These are phyloP conservation scores for Pterostichus madidus DNA, from an alignment of 2,888 invertebrate species.

Conservation along the genomic window DNA sequence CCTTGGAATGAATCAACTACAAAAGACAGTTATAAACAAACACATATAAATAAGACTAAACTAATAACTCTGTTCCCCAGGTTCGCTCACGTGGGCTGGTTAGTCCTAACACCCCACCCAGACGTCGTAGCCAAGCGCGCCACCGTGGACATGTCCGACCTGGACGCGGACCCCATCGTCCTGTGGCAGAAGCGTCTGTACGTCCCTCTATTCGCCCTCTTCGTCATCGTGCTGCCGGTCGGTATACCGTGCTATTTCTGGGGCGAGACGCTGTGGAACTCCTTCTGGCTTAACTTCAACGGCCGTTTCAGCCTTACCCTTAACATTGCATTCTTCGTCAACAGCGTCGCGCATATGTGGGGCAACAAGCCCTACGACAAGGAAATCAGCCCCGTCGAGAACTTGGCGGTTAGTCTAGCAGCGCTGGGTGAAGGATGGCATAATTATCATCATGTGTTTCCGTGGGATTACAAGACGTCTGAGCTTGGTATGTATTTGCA, in stretches of 20 bases:
- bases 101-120: constrained; percentile 91
- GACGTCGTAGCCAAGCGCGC: constrained; percentile 85
- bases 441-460: constrained; percentile 90
- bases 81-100: constrained; percentile 96
- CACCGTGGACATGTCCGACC: constrained; percentile 85
- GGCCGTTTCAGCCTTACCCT: constrained; percentile 90
- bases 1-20: no score
- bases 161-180: constrained; percentile 86
- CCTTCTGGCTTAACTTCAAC: constrained; percentile 92
- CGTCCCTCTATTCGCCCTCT: constrained; percentile 85
- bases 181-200: constrained; percentile 87
- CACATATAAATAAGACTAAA: no score
- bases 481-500: constrained; percentile 74
- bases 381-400: constrained; percentile 87
- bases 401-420: constrained; percentile 85
- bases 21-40: no score
- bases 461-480: constrained; percentile 80
- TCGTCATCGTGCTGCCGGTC: constrained; percentile 85
- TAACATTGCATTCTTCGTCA: constrained; percentile 96
- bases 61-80: neutral
- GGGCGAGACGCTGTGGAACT: constrained; percentile 87
- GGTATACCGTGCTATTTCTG: constrained; percentile 90
- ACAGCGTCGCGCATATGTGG: constrained; percentile 96
- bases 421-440: constrained; percentile 92
- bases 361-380: constrained; percentile 95